These are phyloP conservation scores for Myiopsitta monachus DNA, from an alignment of 2,113 vertebrate genomes.

Conservation along the genomic window DNA sequence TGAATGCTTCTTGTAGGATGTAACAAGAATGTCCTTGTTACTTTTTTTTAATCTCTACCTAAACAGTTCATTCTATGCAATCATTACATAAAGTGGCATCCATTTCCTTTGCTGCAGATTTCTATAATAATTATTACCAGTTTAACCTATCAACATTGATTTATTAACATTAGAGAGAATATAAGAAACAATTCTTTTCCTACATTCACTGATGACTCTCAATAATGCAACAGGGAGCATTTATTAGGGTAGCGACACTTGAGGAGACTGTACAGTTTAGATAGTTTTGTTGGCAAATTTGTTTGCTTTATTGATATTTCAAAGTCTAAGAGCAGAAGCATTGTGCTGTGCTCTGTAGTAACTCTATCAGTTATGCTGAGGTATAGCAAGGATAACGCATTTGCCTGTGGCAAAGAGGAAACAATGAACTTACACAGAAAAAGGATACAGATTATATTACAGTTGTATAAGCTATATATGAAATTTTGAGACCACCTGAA, in stretches of 20 bases:
- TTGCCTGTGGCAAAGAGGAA: not conserved
- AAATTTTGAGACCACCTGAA: not conserved
- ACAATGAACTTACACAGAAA: not conserved
- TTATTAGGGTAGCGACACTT: not conserved
- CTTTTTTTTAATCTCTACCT: not conserved
- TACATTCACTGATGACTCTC: not conserved
- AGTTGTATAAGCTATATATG: not conserved
- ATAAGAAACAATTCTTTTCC: not conserved
- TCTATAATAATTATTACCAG: not conserved
- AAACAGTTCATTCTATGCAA: not conserved
- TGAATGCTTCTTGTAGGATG: not conserved
- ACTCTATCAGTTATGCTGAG: not conserved
- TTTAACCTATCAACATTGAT: not conserved
- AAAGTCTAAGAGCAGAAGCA: not conserved
- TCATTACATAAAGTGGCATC: not conserved
- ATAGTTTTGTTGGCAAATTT: not conserved
- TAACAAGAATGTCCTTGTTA: not conserved
- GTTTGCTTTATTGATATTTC: not conserved
- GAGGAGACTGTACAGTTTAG: not conserved
- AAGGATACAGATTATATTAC: not conserved
- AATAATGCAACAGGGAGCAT: not conserved
- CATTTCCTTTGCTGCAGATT: not conserved
- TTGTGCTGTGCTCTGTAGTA: not conserved
- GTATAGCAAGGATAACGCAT: not conserved
- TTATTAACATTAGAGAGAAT: not conserved